Evolutionary conservation across 2,113 vertebrate genomes (phyloP), one percentile per base, ranked within the genome.

Genomic region (Ictalurus punctatus): DNA sequence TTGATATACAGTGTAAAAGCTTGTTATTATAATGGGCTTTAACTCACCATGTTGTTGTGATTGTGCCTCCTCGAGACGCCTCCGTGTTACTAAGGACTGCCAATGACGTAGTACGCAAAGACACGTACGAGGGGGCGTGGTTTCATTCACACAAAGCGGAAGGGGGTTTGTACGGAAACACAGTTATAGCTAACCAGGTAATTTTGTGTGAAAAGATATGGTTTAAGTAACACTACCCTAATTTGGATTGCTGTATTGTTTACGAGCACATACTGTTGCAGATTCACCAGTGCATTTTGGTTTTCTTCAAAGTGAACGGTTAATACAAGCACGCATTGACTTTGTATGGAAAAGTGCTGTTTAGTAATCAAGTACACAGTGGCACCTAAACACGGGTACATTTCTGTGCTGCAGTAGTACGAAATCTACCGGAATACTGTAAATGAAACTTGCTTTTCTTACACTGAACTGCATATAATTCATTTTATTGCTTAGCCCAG

Each of bases 41-140:
- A 89, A 95, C 95, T 96, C 95, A 96, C 96, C 96, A 96, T 96
- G 95, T 96, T 96, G 95, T 96, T 96, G 94, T 94, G 93, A 92
- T 93, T 93, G 89, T 90, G 89, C 85, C 92, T 95, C 93, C 91
- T 94, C 91, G 94, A 95, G 95, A 96, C 95, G 95, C 95, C 92
- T 90, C 93, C 84, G 92, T 93, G 96, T 96, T 95, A 96, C 96
- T 95, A 96, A 91, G 95, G 94, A 63, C 83, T 34, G 52, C 61
- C 54, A 48, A 19, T 94, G 93, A 95, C 95, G 94, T 95, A 30
- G 13, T 63, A 84, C 88, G 86, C 91, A 44, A 94, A 56, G 89
- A 91, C 92, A 94, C 79, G 71, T 69, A 52, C 37, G 84, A n/a
- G 63, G 67, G 58, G 40, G 67, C 10, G 69, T 61, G 21, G 81